Base-by-base conservation (phyloP, 1,140 invertebrate genomes). In the Drosophila ficusphila region DNA sequence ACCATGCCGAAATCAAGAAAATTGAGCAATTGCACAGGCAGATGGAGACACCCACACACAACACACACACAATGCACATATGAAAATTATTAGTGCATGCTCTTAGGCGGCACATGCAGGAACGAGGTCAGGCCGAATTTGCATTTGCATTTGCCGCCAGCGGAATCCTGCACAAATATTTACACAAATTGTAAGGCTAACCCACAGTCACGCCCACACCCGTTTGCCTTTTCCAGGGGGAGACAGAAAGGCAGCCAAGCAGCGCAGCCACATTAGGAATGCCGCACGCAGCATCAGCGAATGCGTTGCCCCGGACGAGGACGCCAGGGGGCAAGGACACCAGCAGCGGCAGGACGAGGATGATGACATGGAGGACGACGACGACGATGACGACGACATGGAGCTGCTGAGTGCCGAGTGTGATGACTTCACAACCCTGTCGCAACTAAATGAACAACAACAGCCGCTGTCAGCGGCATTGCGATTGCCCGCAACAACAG, bases 371-470 rank as follows among this genome's bases (percentile, higher is more conserved):
- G 51, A 70, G 29, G 76, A 60, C 3, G 56, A 56, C n/a, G 38
- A 39, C 6, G 64, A 76, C 39, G 70, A 73, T n/a, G 71, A 79
- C 47, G 74, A 71, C 64, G 76, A 85, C 47, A 77, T 76, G 69
- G 79, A 76, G 41, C 62, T 79, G 79, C 58, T 78, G 51, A 90
- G 71, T 62, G 89, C 82, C 60, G 85, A 90, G 64, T 90, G 75
- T 62, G 85, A 90, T 79, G 86, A 79, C 75, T 90, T 91, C 75
- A 90, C 90, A 81, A 89, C 79, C 57, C 70, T 91, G 68, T 90
- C 82, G 58, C 90, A 90, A 90, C 79, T 90, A 85, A 91, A 90
- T 91, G 90, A 91, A 76, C 79, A 88, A 72, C 81, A 88, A 76
- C 73, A 89, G 54, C 47, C 64, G 47, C 60, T 58, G 68, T 51